Conservation (phyloP, 2,113 vertebrate genomes). For the Rousettus leschenaultii region DNA sequence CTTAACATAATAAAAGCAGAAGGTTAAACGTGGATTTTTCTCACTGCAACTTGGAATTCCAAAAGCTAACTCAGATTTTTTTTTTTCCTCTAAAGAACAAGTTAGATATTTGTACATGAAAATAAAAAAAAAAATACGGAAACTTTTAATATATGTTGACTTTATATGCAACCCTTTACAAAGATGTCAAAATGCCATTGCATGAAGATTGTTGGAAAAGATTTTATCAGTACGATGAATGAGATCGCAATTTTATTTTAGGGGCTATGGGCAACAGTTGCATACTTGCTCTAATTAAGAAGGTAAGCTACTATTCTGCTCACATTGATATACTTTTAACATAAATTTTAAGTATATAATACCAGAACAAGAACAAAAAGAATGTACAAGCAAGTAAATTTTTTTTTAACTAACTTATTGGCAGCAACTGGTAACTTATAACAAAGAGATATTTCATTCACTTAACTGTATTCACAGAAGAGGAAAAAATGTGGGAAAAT, state of each 20-base stretch:
- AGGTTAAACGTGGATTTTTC: conserved; percentile 77
- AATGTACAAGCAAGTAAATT: neutral
- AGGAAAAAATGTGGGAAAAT: neutral
- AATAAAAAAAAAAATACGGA: neutral
- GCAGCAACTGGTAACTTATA: neutral
- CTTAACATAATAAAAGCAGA: conserved; percentile 83
- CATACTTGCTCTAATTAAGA: neutral
- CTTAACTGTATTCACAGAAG: neutral
- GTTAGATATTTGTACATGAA: neutral
- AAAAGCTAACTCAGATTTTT: conserved; percentile 58
- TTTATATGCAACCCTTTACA: conserved; percentile 39
- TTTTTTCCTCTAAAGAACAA: conserved; percentile 35
- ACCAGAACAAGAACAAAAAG: neutral
- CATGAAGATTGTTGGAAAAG: neutral
- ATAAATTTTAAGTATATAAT: neutral
- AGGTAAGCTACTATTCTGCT: neutral
- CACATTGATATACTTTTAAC: neutral
- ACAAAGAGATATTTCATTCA: neutral
- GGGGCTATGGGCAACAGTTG: neutral
- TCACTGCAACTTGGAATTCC: conserved; percentile 73
- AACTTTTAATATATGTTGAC: conserved; percentile 28
- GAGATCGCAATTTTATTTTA: neutral
- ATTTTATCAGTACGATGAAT: neutral
- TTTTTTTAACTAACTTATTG: neutral
- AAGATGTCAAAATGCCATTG: neutral